A percentile compares a stretch with the other conserved stretches of the same genome.
These are phyloP conservation scores for Drosophila barbarae DNA, from an alignment of 2,888 invertebrate genomes.

Conservation along the genomic window DNA sequence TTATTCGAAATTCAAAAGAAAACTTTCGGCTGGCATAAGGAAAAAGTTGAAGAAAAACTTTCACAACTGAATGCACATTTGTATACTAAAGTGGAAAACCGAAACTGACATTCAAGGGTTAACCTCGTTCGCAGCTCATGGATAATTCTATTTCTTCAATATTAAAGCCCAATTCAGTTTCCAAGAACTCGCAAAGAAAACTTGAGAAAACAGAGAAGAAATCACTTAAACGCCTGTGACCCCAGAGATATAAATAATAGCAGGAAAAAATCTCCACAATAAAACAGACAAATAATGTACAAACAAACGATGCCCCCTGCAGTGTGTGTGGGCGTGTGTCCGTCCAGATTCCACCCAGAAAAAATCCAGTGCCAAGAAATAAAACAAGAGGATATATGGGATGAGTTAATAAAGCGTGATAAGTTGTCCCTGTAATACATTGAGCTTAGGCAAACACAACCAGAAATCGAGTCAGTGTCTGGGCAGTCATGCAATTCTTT, in stretches of 20 bases:
- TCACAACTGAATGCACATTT: constrained; percentile 37
- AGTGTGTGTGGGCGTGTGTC: constrained; percentile 10
- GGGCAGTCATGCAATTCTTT: constrained; percentile 1
- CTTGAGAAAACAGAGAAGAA: constrained; percentile 17
- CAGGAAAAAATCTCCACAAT: constrained; percentile 29
- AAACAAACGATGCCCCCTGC: constrained; percentile 20
- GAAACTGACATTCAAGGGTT: constrained; percentile 23
- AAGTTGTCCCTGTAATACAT: constrained; percentile 53
- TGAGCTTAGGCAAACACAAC: constrained; percentile 41
- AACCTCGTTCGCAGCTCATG: constrained; percentile 1
- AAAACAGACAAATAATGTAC: constrained; percentile 31
- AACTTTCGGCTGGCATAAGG: constrained; percentile 22
- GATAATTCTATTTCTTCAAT: constrained; percentile 15
- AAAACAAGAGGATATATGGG: constrained; percentile 22
- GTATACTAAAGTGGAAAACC: constrained; percentile 27
- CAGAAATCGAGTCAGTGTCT: constrained; percentile 12
- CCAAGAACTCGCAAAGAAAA: not conserved
- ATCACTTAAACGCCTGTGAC: constrained; percentile 50
- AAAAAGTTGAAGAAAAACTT: constrained; percentile 47
- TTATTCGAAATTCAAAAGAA: constrained; percentile 14
- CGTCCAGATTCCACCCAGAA: constrained; percentile 8
- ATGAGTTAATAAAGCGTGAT: constrained; percentile 57
- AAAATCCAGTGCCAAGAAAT: constrained; percentile 8
- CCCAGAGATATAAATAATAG: constrained; percentile 24
- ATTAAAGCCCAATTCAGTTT: constrained; percentile 26